These are phyloP conservation scores for Benthosema pterotum DNA, from an alignment of 2,797 vertebrate genomes.

Conservation along the genomic window DNA sequence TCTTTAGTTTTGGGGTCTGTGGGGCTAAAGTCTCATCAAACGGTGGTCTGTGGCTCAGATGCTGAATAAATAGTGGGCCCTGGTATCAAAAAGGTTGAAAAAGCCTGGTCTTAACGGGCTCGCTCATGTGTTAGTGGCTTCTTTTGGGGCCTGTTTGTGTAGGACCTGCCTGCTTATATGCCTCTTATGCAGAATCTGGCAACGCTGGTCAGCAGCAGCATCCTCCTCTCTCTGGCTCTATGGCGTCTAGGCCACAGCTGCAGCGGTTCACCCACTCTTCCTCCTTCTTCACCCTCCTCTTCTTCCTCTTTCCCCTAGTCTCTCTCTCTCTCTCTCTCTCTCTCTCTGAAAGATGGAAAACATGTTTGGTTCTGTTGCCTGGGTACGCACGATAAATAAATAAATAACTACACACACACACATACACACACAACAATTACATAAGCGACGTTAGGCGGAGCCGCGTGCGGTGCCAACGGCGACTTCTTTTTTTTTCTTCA, in stretches of 20 bases:
- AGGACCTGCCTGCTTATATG: too few relatives aligned
- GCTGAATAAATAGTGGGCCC: too few relatives aligned
- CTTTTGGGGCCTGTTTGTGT: too few relatives aligned
- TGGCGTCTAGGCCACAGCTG: conserved; percentile 45
- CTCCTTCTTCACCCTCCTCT: conserved; percentile 11
- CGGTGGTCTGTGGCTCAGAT: too few relatives aligned
- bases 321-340: too few relatives aligned
- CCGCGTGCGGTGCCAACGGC: conserved; percentile 23
- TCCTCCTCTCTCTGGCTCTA: conserved; percentile 52
- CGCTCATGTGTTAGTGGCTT: too few relatives aligned
- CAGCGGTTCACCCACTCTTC: conserved; percentile 37
- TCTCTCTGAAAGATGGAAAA: conserved; percentile 33
- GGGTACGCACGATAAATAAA: conserved; percentile 75
- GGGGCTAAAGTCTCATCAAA: too few relatives aligned
- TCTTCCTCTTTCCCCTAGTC: conserved; percentile 18
- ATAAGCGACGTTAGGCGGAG: conserved; percentile 54
- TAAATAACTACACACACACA: conserved; percentile 49
- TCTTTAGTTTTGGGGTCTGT: too few relatives aligned
- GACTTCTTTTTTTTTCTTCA: too few relatives aligned
- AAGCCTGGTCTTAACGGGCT: too few relatives aligned
- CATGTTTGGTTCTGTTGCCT: conserved; percentile 69
- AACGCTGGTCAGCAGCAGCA: conserved; percentile 38
- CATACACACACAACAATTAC: conserved; percentile 61
- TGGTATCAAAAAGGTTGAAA: too few relatives aligned
- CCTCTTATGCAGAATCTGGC: too few relatives aligned